A percentile compares a stretch with the other conserved stretches of the same genome.
Evolutionary conservation across 2,113 vertebrate species (phyloP).

Genomic region (Ochotona princeps): DNA sequence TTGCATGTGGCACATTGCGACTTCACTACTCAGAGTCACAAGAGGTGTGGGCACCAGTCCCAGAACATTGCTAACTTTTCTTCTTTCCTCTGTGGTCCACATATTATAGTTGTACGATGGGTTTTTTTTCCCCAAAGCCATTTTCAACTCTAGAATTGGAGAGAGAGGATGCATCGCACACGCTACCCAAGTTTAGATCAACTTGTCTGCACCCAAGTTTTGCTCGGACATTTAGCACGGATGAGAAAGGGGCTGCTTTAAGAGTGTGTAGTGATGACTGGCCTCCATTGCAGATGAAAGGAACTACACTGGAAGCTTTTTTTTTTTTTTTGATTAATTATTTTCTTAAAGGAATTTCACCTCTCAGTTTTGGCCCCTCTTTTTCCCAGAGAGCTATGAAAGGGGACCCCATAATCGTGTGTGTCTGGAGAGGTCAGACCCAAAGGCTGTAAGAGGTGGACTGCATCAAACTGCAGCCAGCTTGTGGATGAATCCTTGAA

Average conservation of each 20-base stretch:
- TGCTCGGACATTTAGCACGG: neutral
- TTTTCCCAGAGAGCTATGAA: neutral
- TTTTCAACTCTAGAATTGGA: slow-evolving; percentile 78
- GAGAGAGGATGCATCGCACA: slow-evolving; percentile 50
- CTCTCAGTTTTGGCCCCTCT: no score
- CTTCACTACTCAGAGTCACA: slow-evolving; percentile 71
- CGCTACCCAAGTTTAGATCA: slow-evolving; percentile 55
- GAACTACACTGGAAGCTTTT: neutral
- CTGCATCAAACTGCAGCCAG: neutral
- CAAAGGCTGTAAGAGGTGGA: neutral
- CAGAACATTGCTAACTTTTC: slow-evolving; percentile 76
- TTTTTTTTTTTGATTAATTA: no score
- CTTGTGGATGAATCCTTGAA: neutral
- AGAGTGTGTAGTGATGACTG: neutral
- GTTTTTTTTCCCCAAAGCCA: slow-evolving; percentile 51
- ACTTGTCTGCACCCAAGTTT: neutral
- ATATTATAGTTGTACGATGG: slow-evolving; percentile 69
- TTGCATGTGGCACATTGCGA: slow-evolving; percentile 49
- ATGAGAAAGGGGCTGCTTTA: neutral
- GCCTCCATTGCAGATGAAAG: neutral
- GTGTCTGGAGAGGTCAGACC: neutral
- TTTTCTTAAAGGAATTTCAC: no score
- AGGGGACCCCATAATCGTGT: neutral
- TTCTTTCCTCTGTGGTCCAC: slow-evolving; percentile 69
- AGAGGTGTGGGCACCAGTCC: slow-evolving; percentile 72